Evolutionary conservation across 2,797 vertebrate species (phyloP).

Genomic region (Sternotherus odoratus): DNA sequence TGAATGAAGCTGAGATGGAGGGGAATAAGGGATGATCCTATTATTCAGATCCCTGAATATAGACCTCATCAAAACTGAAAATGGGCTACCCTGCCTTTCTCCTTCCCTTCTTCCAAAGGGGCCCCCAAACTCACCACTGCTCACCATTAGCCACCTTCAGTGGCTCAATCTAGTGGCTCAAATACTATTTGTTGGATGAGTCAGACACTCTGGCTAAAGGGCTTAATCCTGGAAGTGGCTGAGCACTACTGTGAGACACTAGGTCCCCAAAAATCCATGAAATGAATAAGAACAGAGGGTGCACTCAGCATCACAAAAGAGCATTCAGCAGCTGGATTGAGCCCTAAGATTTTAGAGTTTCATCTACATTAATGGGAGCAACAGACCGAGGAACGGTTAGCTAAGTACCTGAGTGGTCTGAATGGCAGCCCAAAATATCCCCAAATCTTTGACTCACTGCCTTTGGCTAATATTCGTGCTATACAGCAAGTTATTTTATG

Average conservation of each 20-base stretch:
- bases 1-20: background rate
- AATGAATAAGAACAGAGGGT: background rate
- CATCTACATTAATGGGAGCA: background rate
- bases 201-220: background rate
- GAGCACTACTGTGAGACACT: background rate
- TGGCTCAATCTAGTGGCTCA: background rate
- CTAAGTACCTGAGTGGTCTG: background rate
- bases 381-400: background rate
- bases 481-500: background rate
- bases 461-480: background rate
- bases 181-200: background rate
- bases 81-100: background rate
- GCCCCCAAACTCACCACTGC: background rate
- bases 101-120: background rate
- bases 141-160: background rate
- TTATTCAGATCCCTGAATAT: background rate
- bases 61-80: background rate
- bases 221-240: background rate
- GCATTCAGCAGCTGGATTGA: background rate
- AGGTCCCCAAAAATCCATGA: background rate
- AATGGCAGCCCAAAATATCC: background rate
- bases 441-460: background rate
- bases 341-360: background rate
- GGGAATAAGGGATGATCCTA: background rate
- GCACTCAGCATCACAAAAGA: background rate